These are phyloP conservation scores for Stenodera caucasica DNA, from an alignment of 2,888 invertebrate genomes.

Conservation along the genomic window DNA sequence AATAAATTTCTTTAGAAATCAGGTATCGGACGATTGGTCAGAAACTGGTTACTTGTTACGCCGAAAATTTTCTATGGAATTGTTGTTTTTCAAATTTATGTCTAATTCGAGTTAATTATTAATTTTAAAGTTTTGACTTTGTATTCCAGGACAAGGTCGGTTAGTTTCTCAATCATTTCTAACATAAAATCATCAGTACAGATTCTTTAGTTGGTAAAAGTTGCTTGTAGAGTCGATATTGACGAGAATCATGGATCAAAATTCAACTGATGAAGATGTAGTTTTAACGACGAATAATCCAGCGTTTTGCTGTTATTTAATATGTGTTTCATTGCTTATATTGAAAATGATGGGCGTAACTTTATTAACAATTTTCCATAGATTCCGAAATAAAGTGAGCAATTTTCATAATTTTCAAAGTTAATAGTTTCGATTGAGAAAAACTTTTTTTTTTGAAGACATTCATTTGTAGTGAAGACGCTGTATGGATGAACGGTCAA, in stretches of 20 bases:
- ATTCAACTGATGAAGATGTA: neutral
- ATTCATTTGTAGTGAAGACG: constrained; percentile 61
- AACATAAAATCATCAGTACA: neutral
- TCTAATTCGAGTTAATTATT: no score
- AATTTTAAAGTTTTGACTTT: no score
- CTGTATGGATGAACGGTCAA: constrained; percentile 44
- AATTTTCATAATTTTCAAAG: neutral
- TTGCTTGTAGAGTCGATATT: neutral
- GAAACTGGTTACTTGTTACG: no score
- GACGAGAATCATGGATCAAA: neutral
- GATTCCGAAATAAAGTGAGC: constrained; percentile 21
- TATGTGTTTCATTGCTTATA: constrained; percentile 16
- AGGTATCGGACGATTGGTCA: no score
- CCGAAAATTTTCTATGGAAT: no score
- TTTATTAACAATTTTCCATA: constrained; percentile 18
- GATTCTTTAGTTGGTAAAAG: neutral
- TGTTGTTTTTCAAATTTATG: no score
- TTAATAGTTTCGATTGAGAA: neutral
- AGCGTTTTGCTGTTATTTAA: constrained; percentile 21
- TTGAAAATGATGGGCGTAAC: constrained; percentile 26
- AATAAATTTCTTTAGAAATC: no score
- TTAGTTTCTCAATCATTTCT: neutral
- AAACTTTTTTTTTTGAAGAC: constrained; percentile 56
- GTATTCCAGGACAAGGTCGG: neutral
- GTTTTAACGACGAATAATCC: constrained; percentile 14